These are phyloP conservation scores for Scomber scombrus DNA, from an alignment of 2,113 vertebrate species.

Conservation along the genomic window DNA sequence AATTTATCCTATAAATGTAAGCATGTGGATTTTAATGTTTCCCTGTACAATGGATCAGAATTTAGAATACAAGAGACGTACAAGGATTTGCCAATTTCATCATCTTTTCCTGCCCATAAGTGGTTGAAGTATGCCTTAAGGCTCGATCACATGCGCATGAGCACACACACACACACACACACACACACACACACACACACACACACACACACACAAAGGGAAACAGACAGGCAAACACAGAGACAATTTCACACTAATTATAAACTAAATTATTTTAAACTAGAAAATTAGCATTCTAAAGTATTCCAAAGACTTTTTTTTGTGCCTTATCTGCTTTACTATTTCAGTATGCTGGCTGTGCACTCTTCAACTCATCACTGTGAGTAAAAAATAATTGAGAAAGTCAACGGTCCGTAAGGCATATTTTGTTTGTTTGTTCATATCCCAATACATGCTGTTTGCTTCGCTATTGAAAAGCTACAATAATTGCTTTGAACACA, in stretches of 20 bases:
- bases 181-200: neutral
- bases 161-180: neutral
- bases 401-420: neutral
- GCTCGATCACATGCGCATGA: slow-evolving; percentile 1
- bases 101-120: neutral
- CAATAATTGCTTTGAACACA: neutral
- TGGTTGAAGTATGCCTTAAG: neutral
- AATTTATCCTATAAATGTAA: neutral
- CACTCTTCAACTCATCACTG: slow-evolving; percentile 13
- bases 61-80: neutral
- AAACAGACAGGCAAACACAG: neutral
- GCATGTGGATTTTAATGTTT: neutral
- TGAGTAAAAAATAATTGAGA: slow-evolving; percentile 23
- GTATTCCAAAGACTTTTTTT: slow-evolving; percentile 4
- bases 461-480: neutral
- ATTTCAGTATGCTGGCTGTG: slow-evolving; percentile 41
- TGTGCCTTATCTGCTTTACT: slow-evolving; percentile 35
- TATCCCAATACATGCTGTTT: neutral
- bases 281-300: slow-evolving; percentile 41
- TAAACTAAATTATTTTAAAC: slow-evolving; percentile 34
- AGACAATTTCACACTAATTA: slow-evolving; percentile 27
- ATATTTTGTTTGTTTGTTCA: neutral
- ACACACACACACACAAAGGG: neutral
- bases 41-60: neutral
- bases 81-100: neutral